These are phyloP conservation scores for Vanessa atalanta DNA, from an alignment of 1,140 invertebrate species.

Conservation along the genomic window DNA sequence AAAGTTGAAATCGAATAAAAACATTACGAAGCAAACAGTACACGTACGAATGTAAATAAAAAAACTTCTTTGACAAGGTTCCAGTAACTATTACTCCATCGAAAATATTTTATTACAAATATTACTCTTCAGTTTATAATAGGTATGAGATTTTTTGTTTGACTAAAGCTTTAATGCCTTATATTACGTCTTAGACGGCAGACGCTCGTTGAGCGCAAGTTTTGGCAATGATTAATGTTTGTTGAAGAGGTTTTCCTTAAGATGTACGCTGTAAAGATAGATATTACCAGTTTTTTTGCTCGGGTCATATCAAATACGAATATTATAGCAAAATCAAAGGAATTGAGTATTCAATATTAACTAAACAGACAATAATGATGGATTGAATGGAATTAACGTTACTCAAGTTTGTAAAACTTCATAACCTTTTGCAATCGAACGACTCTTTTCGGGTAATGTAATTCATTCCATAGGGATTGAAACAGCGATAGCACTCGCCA, in stretches of 20 bases:
- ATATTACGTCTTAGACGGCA: slow-evolving; percentile 8
- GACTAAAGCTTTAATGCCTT: slow-evolving; percentile 3
- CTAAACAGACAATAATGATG: too few relatives aligned
- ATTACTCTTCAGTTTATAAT: too few relatives aligned
- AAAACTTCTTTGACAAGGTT: too few relatives aligned
- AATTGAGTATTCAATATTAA: not conserved
- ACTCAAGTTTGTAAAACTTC: too few relatives aligned
- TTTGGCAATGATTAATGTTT: slow-evolving; percentile 58
- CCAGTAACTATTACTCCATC: too few relatives aligned
- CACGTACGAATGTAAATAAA: not conserved
- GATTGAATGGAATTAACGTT: too few relatives aligned
- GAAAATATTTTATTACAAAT: too few relatives aligned
- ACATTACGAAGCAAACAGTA: slow-evolving; percentile 4
- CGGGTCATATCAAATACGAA: not conserved
- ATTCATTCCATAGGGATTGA: too few relatives aligned
- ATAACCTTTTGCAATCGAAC: too few relatives aligned
- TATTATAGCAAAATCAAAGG: not conserved
- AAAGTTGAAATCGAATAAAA: slow-evolving; percentile 7
- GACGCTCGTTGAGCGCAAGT: slow-evolving; percentile 32
- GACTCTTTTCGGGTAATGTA: too few relatives aligned
- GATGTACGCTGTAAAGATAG: not conserved
- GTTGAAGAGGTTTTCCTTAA: slow-evolving; percentile 37
- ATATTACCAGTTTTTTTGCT: not conserved
- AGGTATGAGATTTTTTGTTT: not conserved
- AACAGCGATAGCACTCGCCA: too few relatives aligned